These are phyloP conservation scores for Ladona fulva DNA, from an alignment of 1,140 invertebrate species.

Conservation along the genomic window DNA sequence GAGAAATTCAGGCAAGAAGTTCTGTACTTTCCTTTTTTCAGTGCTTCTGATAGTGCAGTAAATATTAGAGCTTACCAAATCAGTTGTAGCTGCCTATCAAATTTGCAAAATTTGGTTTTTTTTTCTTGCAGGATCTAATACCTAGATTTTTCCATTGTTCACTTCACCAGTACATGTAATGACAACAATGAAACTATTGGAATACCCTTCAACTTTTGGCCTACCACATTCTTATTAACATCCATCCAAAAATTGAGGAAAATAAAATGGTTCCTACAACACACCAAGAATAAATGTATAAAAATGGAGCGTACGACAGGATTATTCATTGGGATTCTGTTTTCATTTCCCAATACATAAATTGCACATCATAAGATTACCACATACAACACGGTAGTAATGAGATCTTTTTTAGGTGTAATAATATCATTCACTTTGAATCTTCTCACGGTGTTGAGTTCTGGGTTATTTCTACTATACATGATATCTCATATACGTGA, in stretches of 20 bases:
- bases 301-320: conserved; percentile 12
- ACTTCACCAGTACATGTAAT: conserved; percentile 11
- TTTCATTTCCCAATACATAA: conserved; percentile 3
- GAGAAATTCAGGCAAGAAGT: background rate
- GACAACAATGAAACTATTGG: conserved; percentile 9
- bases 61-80: background rate
- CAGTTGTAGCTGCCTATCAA: background rate
- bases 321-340: background rate
- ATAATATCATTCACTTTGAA: background rate
- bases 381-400: background rate
- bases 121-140: background rate
- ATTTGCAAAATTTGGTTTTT: background rate
- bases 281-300: conserved; percentile 16
- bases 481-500: too few species aligned
- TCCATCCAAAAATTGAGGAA: background rate
- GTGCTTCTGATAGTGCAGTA: background rate
- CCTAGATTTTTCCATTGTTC: background rate
- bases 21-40: background rate
- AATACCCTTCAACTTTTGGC: conserved; percentile 9
- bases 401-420: background rate
- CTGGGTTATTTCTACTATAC: background rate
- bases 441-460: background rate
- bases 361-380: background rate
- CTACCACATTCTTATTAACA: conserved; percentile 12
- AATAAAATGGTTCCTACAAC: conserved; percentile 6